A percentile compares a stretch with the other conserved stretches of the same genome.
Conservation (phyloP, 2,113 vertebrate genomes). For the Datnioides undecimradiatus region DNA sequence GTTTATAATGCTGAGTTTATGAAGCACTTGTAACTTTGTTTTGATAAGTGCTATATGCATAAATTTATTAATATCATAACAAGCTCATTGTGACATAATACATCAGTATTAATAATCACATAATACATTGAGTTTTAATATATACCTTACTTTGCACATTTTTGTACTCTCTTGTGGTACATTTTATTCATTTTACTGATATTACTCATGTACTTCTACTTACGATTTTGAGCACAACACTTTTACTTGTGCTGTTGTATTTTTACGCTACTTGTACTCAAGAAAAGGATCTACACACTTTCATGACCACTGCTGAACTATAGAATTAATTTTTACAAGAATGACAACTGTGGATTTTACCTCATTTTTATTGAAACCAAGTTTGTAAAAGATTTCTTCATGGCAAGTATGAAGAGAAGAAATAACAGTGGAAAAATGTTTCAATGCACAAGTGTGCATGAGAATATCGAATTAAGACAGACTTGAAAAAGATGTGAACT, state of each 20-base stretch:
- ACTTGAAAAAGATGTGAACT: neutral
- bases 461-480: too few relatives aligned
- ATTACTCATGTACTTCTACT: neutral
- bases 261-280: neutral
- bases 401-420: neutral
- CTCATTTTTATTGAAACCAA: neutral
- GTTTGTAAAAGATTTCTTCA: neutral
- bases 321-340: neutral
- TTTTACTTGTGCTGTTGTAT: neutral
- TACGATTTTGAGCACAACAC: neutral
- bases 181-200: neutral
- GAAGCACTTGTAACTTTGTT: too few relatives aligned
- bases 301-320: neutral
- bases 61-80: too few relatives aligned
- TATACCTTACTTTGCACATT: too few relatives aligned
- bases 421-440: neutral
- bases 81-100: neutral
- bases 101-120: neutral
- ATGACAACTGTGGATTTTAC: neutral
- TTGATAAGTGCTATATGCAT: too few relatives aligned
- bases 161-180: too few relatives aligned
- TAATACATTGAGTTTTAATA: too few relatives aligned
- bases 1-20: too few relatives aligned
- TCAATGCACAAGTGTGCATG: neutral
- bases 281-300: neutral